These are phyloP conservation scores for Actinostola sp. DNA, from an alignment of 92 coral and sea anemone species.

Conservation along the genomic window DNA sequence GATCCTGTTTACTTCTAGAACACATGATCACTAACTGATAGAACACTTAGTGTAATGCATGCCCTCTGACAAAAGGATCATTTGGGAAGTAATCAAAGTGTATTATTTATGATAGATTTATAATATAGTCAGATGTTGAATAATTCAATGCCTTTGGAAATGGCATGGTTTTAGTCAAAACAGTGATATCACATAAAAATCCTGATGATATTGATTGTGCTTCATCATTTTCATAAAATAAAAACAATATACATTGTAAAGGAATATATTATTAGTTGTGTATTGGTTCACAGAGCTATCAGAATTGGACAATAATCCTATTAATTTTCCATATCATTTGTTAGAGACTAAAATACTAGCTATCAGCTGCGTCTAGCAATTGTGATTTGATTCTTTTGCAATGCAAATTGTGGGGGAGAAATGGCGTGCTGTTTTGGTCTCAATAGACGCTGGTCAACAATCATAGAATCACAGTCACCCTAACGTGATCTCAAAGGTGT, in stretches of 20 bases:
- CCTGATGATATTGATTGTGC: background rate
- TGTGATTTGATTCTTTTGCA: conserved; percentile 10
- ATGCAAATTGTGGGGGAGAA: conserved; percentile 1
- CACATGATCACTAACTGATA: conserved; percentile 1
- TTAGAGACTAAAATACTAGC: background rate
- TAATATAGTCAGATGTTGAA: background rate
- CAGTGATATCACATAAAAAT: background rate
- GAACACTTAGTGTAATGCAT: conserved; percentile 5
- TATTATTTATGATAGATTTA: background rate
- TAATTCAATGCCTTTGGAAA: background rate
- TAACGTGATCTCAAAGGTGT: conserved; percentile 4
- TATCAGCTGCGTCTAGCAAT: conserved; percentile 13
- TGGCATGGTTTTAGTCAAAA: background rate
- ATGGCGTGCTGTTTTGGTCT: conserved; percentile 7
- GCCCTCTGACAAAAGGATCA: background rate
- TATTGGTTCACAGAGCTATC: background rate
- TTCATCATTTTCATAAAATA: background rate
- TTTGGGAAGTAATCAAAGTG: conserved; percentile 3
- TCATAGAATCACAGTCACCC: background rate
- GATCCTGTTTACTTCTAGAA: background rate
- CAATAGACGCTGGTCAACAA: conserved; percentile 5
- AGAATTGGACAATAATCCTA: background rate
- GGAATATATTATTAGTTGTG: background rate
- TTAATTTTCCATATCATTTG: background rate
- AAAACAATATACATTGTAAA: background rate